A percentile compares a stretch with the other conserved stretches of the same genome.
Conservation (phyloP, 2,888 invertebrate species). For the Theretra japonica region DNA sequence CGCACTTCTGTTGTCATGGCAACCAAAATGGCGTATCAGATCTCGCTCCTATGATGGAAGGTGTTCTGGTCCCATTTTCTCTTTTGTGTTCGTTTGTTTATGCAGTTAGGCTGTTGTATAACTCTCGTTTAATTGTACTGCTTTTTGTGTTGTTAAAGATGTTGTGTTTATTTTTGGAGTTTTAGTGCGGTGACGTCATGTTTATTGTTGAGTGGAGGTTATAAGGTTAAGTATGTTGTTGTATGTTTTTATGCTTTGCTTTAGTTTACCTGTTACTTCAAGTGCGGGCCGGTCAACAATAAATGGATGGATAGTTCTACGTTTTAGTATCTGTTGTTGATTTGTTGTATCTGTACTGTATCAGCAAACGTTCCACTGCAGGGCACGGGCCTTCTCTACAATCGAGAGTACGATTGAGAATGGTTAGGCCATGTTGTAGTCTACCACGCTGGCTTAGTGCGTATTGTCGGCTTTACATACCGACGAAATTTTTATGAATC, state of each 20-base stretch:
- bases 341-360: too few relatives aligned
- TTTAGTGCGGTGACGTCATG: neutral
- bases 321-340: too few relatives aligned
- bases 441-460: too few relatives aligned
- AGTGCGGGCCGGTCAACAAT: too few relatives aligned
- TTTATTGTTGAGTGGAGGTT: neutral
- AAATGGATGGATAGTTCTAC: too few relatives aligned
- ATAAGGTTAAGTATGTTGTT: neutral
- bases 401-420: too few relatives aligned
- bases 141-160: conserved; percentile 1
- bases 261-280: too few relatives aligned
- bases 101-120: neutral
- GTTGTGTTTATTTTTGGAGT: conserved; percentile 1
- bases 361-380: too few relatives aligned
- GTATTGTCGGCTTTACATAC: too few relatives aligned
- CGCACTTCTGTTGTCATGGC: conserved; percentile 65
- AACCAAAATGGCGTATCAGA: conserved; percentile 74
- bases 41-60: conserved; percentile 61
- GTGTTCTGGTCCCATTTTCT: conserved; percentile 25
- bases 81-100: conserved; percentile 21
- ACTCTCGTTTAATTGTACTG: conserved; percentile 1
- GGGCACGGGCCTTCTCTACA: too few relatives aligned
- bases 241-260: neutral
- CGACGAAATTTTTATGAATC: too few relatives aligned
- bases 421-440: too few relatives aligned